Evolutionary conservation across 2,888 invertebrate genomes (phyloP), one percentile per base, ranked within the genome.

Genomic region (Pasiphila rectangulata): DNA sequence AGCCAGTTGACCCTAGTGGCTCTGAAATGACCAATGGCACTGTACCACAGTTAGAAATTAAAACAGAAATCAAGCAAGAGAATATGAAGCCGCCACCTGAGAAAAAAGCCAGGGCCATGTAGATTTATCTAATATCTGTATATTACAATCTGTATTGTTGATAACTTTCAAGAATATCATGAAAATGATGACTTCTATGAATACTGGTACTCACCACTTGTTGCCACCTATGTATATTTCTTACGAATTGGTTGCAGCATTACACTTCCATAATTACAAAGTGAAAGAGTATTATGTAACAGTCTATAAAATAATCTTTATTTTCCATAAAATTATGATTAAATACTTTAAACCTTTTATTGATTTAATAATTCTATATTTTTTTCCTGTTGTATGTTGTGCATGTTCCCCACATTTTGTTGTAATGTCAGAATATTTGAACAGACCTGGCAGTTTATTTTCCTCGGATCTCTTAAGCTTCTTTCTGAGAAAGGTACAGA

Each of bases 1-100:
- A 90, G 56, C 83, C 90, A 0, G 69, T 78, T 1, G 89, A 90
- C 51, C 78, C 90, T 16, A 89, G 79, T 57, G 72, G 61, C 50
- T 71, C 79, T 0, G 88, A 88, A 5, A 72, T 86, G 72, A 77
- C 81, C 1, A 88, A 88, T 63, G 87, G 86, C n/a, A 72, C 71
- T 24, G 63, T 80, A 43, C 79, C 71, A 1, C 82, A 86, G 51
- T 75, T 79, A 24, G 93, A 94, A 50, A 84, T 91, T 15, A 94
- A 93, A 69, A 91, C 92, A 49, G 94, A 94, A 69, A 83, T 90
- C 16, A 94, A 93, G 69, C 90, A 90, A 57, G 95, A 95, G 67
- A 91, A 90, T 56, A 95, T 95, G 93, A 96, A 95, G 80, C 96
- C 96, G 39, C 96, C 96, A 4, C 95, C 96, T 36, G 96, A 96